phyloP scores from a whole-genome alignment of 53 echinoderm and acorn worm species.

The Actinopyga echinites region DNA sequence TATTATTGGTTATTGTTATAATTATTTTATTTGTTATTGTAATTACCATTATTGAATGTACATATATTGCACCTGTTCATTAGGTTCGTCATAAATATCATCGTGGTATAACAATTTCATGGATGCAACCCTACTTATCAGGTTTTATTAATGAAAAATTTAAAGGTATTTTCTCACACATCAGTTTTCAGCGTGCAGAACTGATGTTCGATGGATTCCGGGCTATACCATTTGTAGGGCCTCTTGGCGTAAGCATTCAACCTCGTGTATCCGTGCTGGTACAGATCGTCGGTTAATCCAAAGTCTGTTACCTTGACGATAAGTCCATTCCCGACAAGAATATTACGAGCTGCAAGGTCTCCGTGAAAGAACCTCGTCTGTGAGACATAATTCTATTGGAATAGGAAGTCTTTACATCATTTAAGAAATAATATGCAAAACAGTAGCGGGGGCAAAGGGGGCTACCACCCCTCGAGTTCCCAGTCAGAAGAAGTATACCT shows the following conservation, averaged over 20 bases:
- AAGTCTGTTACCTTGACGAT: slow-evolving; percentile 27
- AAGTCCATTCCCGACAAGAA: slow-evolving; percentile 25
- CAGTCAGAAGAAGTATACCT: too few relatives aligned
- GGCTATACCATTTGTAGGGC: slow-evolving; percentile 46
- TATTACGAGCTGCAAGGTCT: slow-evolving; percentile 33
- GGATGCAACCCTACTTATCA: too few relatives aligned
- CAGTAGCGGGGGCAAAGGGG: too few relatives aligned
- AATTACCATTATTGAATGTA: too few relatives aligned
- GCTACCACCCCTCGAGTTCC: too few relatives aligned
- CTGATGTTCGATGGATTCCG: slow-evolving; percentile 22
- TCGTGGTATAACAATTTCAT: too few relatives aligned
- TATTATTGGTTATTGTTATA: too few relatives aligned
- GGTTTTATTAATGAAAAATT: too few relatives aligned
- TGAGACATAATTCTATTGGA: slow-evolving; percentile 11
- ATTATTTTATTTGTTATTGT: too few relatives aligned
- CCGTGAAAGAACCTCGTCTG: slow-evolving; percentile 29
- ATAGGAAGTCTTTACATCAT: background rate
- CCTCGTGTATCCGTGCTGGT: slow-evolving; percentile 37
- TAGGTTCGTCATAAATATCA: too few relatives aligned
- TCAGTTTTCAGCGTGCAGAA: slow-evolving; percentile 44
- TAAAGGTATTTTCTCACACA: background rate
- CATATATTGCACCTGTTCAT: too few relatives aligned
- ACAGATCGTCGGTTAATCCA: slow-evolving; percentile 31
- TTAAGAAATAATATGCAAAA: too few relatives aligned
- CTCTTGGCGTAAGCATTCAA: slow-evolving; percentile 21